Evolutionary conservation across 2,113 vertebrate genomes (phyloP).

Genomic region (Malurus elegans): DNA sequence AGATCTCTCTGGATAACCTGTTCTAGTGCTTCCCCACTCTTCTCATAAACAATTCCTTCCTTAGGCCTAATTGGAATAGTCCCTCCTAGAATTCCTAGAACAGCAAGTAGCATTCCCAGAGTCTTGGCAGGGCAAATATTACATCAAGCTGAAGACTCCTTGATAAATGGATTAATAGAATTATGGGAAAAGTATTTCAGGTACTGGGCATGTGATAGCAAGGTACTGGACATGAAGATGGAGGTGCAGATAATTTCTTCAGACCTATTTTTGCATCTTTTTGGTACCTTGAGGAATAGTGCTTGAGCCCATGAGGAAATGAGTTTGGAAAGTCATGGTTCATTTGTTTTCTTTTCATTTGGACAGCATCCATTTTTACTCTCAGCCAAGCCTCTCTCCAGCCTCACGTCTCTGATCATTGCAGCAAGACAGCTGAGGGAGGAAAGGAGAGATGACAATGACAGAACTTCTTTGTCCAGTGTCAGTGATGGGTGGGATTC

Average conservation of each 20-base stretch:
- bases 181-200: not conserved
- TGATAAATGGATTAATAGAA: not conserved
- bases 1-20: not conserved
- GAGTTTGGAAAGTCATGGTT: not conserved
- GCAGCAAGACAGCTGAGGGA: conserved; percentile 95
- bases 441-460: conserved; percentile 23
- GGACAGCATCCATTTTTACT: conserved; percentile 94
- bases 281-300: not conserved
- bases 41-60: not conserved
- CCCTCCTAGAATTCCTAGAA: not conserved
- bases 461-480: fast-evolving
- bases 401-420: conserved; percentile 92
- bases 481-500: not conserved
- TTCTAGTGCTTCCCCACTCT: not conserved
- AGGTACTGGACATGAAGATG: fast-evolving
- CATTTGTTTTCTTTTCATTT: not conserved
- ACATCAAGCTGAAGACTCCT: not conserved
- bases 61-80: not conserved
- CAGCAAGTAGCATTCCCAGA: not conserved
- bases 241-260: not conserved
- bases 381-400: conserved; percentile 94
- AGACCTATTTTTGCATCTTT: not conserved
- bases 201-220: not conserved
- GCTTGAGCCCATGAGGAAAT: not conserved
- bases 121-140: not conserved